phyloP scores from a whole-genome alignment of 2,797 vertebrate genomes.

The Zalophus californianus region DNA sequence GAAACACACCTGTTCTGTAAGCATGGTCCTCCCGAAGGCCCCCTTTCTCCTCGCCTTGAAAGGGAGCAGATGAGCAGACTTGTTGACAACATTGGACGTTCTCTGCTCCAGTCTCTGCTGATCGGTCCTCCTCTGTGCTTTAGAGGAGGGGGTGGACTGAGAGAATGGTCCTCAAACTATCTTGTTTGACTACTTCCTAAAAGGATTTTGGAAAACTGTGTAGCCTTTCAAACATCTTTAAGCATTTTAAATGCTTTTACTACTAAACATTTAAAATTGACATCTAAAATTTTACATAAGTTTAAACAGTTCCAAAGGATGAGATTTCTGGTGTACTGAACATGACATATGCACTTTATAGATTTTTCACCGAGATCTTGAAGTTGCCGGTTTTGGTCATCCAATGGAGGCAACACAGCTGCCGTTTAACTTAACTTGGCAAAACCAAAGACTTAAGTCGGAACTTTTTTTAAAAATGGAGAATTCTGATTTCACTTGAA shows the following conservation, averaged over 20 bases:
- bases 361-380: slow-evolving; percentile 1
- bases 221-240: not conserved
- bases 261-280: not conserved
- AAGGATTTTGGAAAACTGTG: not conserved
- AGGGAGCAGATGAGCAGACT: not conserved
- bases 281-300: not conserved
- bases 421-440: not conserved
- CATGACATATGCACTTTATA: not conserved
- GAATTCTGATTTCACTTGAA: not conserved
- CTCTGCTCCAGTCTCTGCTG: too few species aligned
- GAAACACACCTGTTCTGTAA: not conserved
- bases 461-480: not conserved
- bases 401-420: not conserved
- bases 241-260: not conserved
- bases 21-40: accelerated
- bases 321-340: not conserved
- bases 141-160: not conserved
- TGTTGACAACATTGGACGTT: not conserved
- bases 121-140: not conserved
- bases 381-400: not conserved
- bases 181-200: not conserved
- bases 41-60: not conserved
- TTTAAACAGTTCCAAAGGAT: not conserved
- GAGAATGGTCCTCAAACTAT: not conserved
- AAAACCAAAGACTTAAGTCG: slow-evolving; percentile 28